phyloP scores from a whole-genome alignment of 2,797 vertebrate genomes.

The Gephyroberyx darwinii region DNA sequence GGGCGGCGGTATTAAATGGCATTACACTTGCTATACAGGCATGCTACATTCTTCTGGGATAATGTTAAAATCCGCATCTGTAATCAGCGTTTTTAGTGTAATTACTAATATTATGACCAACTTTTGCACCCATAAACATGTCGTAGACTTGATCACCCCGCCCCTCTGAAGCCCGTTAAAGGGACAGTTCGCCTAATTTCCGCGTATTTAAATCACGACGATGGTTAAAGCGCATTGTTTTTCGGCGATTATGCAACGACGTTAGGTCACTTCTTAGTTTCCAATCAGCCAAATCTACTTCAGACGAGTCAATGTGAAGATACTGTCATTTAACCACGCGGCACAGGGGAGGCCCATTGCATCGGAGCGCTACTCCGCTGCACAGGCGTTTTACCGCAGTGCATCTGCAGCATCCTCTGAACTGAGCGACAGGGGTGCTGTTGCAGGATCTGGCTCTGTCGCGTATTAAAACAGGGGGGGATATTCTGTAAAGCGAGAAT shows the following conservation, averaged over 20 bases:
- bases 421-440: constrained; percentile 49
- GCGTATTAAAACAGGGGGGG: constrained; percentile 34
- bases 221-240: neutral
- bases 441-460: constrained; percentile 21
- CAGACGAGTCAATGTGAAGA: neutral
- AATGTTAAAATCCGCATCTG: too few species aligned
- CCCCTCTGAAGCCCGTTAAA: constrained; percentile 51
- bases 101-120: neutral
- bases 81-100: neutral
- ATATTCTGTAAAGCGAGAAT: constrained; percentile 2
- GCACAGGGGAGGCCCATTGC: neutral
- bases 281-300: too few species aligned
- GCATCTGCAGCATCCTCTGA: constrained; percentile 69
- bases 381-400: constrained; percentile 75
- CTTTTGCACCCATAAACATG: neutral
- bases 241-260: neutral
- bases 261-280: neutral
- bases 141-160: constrained; percentile 1
- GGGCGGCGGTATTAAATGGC: neutral
- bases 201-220: neutral
- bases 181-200: constrained; percentile 29
- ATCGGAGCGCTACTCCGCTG: neutral
- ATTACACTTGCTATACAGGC: neutral
- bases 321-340: neutral
- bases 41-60: too few species aligned